These are phyloP conservation scores for Cryptophagus acutangulus DNA, from an alignment of 2,888 invertebrate species.

Conservation along the genomic window DNA sequence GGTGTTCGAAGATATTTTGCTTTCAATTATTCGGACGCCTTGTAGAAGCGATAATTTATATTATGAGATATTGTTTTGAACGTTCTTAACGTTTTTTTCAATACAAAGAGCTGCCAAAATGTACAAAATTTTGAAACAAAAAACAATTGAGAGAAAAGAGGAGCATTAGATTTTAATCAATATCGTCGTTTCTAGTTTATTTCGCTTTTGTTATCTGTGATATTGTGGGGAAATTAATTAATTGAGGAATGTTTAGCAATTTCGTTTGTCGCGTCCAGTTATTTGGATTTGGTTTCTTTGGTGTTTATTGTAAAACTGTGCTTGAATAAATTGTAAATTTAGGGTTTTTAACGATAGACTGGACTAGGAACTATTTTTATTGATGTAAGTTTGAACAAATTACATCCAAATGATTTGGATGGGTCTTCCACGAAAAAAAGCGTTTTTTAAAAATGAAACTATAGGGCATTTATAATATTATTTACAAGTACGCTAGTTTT, in stretches of 20 bases:
- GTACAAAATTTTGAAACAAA: conserved; percentile 24
- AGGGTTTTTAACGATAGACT: conserved; percentile 33
- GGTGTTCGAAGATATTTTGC: too few species aligned
- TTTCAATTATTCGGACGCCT: too few species aligned
- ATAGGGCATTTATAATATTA: conserved; percentile 19
- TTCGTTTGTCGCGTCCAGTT: too few species aligned
- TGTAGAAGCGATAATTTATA: too few species aligned
- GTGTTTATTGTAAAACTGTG: background rate
- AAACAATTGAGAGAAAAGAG: conserved; percentile 10
- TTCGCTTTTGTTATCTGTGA: conserved; percentile 25
- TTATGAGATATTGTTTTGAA: too few species aligned
- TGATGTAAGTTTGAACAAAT: conserved; percentile 17
- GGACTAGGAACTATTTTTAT: conserved; percentile 37
- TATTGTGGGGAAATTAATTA: too few species aligned
- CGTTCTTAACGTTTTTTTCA: conserved; percentile 2
- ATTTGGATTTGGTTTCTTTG: too few species aligned
- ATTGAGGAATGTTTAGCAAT: too few species aligned
- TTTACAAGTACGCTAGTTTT: conserved; percentile 9
- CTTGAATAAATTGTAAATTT: conserved; percentile 11
- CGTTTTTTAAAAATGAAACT: background rate
- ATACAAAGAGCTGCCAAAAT: conserved; percentile 28
- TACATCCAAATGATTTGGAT: conserved; percentile 25
- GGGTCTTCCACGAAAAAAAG: conserved; percentile 27
- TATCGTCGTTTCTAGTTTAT: conserved; percentile 6
- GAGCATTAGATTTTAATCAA: too few species aligned